Evolutionary conservation across 1,140 invertebrate species (phyloP).

Genomic region (Pseudomyrmex pallidus): DNA sequence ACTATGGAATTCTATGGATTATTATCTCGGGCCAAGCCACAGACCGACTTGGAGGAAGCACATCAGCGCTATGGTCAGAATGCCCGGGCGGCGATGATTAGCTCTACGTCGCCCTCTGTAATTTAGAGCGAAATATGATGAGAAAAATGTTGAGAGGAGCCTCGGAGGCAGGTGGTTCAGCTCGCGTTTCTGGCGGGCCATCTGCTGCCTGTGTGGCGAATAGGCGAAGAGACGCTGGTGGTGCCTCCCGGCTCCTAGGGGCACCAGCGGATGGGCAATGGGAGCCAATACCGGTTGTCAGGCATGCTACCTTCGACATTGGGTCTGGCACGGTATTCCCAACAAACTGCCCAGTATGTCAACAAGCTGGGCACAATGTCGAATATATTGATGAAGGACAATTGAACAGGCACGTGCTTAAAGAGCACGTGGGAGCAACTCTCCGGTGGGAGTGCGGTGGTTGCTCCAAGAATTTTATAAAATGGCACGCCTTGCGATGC

Average conservation of each 20-base stretch:
- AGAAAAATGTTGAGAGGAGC: not conserved
- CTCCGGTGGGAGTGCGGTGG: not conserved
- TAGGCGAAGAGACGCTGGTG: not conserved
- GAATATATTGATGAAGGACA: not conserved
- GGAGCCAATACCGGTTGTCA: not conserved
- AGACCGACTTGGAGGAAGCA: too few relatives aligned
- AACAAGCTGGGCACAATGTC: rapidly evolving
- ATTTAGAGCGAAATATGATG: not conserved
- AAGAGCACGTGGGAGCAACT: not conserved
- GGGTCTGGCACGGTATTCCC: not conserved
- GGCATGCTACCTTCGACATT: not conserved
- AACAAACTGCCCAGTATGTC: not conserved
- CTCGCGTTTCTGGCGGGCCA: not conserved
- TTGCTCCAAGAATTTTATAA: not conserved
- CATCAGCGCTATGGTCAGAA: not conserved
- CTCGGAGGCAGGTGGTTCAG: not conserved
- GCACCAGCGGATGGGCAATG: not conserved
- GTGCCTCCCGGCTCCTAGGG: not conserved
- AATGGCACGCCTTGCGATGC: not conserved
- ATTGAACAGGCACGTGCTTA: not conserved
- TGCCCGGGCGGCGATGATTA: not conserved
- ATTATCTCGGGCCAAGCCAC: too few relatives aligned
- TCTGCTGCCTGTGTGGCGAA: conserved; percentile 3
- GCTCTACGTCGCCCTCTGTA: not conserved
- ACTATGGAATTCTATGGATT: too few relatives aligned